Base-by-base conservation (phyloP, 2,113 vertebrate species). In the Conger conger region DNA sequence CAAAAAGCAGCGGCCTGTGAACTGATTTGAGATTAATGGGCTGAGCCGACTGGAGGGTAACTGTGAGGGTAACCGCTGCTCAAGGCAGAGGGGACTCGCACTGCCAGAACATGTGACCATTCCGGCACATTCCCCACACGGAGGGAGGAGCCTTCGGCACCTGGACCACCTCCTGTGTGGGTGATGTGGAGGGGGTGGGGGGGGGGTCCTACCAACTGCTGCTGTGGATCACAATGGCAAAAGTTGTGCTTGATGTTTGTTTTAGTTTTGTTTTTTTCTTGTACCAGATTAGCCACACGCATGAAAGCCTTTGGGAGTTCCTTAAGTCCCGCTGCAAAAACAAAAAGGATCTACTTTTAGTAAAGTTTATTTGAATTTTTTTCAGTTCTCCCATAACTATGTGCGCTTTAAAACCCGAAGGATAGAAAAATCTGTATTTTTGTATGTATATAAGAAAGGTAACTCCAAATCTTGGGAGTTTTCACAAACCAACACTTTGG, bases 341-440 rank as follows among this genome's bases (percentile, higher is more conserved):
- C n/a, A 30, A 53, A 80, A 45, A 42, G 11, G 35, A 45, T 42
- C 2, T 6, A 80, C 40, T 17, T 50, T 45, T 30, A 30, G 45
- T 45, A n/a, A 11, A 80, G 27, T 42, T 37, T 83, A 9, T 83
- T 6, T 83, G 73, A 45, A 79, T 80, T 79, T 84, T 53, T 73
- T 42, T 84, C n/a, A 60, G 6, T 33, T 80, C 53, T 63, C 53
- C 79, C 23, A 45, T 35, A 63, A 53, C 82, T 83, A 38, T 80
- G 60, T 40, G 30, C 30, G 23, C 53, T 30, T 60, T 33, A 33
- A 57, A 35, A 84, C 60, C 50, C 35, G 36, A 79, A 63, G 77
- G 45, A 84, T 79, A 80, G 16, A 84, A 78, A 36, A 60, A 20
- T 63, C 11, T 80, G 77, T 84, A 84, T 84, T 84, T 84, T 84